Evolutionary conservation across 2,888 invertebrate species (phyloP).

Genomic region (Chrysina gloriosa): DNA sequence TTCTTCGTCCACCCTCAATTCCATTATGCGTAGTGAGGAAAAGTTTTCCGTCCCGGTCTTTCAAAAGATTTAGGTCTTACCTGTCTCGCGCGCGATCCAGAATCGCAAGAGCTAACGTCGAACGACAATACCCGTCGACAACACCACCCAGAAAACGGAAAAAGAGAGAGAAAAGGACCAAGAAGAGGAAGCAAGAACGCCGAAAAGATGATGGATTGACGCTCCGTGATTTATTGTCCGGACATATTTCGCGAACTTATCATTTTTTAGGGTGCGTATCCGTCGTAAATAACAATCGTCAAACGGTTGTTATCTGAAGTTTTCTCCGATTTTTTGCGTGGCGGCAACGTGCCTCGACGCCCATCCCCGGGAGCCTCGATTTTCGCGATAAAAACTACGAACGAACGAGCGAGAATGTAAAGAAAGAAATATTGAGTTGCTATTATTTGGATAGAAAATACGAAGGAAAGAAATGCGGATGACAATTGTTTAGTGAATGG

Average conservation of each 20-base stretch:
- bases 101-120: neutral
- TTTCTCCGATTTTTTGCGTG: neutral
- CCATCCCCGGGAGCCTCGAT: no score
- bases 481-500: no score
- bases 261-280: neutral
- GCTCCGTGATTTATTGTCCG: slow-evolving; percentile 20
- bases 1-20: no score
- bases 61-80: neutral
- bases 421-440: no score
- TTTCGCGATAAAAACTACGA: no score
- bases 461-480: no score
- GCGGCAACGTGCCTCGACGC: no score
- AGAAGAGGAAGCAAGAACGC: neutral
- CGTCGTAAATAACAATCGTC: slow-evolving; percentile 8
- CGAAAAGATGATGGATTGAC: slow-evolving; percentile 26
- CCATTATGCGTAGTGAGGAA: neutral
- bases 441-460: no score
- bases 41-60: neutral
- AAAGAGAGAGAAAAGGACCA: neutral
- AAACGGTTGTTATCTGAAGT: neutral
- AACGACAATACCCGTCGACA: neutral
- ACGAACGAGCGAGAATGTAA: no score
- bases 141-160: neutral
- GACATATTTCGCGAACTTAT: slow-evolving; percentile 32
- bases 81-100: neutral